Conservation (phyloP, 2,888 invertebrate genomes). For the Cataglyphis livida region DNA sequence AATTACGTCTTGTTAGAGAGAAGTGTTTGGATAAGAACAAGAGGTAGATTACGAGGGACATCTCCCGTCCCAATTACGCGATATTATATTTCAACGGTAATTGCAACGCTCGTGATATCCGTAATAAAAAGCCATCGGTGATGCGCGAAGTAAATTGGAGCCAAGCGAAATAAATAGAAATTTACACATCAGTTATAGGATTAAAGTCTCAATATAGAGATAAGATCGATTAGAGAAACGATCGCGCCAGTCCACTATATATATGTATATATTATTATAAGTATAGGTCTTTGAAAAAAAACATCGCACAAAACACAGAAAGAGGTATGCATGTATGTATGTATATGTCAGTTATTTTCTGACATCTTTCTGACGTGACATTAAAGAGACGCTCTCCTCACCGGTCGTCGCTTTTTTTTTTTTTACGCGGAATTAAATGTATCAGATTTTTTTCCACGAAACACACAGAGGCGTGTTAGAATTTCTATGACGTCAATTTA, state of each 20-base stretch:
- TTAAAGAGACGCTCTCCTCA: neutral
- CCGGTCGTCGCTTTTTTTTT: neutral
- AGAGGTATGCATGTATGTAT: too few relatives aligned
- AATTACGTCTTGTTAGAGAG: neutral
- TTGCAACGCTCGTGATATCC: conserved; percentile 2
- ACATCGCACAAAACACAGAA: neutral
- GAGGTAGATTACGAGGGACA: neutral
- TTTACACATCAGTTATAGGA: neutral
- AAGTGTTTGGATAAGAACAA: conserved; percentile 16
- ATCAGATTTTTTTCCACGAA: conserved; percentile 25
- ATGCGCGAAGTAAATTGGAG: neutral
- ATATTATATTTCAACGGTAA: conserved; percentile 38
- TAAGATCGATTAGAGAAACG: neutral
- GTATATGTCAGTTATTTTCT: neutral
- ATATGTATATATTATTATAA: neutral
- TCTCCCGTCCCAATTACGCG: conserved; percentile 22
- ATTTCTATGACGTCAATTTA: conserved; percentile 25
- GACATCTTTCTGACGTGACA: conserved; percentile 14
- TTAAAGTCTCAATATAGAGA: neutral
- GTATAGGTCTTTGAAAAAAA: neutral
- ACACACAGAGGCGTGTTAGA: neutral
- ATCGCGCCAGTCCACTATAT: neutral
- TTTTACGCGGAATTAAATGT: conserved; percentile 28
- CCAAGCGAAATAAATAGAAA: conserved; percentile 5
- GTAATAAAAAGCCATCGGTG: neutral